phyloP scores from a whole-genome alignment of 2,888 invertebrate genomes.

The Rutpela maculata region DNA sequence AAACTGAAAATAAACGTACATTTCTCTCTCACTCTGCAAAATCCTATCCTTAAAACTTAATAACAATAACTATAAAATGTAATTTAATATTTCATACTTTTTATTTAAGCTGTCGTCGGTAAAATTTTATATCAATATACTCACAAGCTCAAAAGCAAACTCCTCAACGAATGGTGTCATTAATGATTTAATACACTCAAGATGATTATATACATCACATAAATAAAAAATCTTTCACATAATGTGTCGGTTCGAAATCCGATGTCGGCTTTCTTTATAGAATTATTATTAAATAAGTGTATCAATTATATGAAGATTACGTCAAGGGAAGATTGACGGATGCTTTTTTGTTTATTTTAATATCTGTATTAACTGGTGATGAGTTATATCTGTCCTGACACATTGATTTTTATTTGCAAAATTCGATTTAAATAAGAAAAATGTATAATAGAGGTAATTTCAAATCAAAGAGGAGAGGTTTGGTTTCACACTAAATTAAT shows the following conservation, averaged over 20 bases:
- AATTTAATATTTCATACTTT: conserved; percentile 1
- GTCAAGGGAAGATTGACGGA: neutral
- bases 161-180: neutral
- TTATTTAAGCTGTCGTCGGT: neutral
- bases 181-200: conserved; percentile 7
- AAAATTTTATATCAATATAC: conserved; percentile 5
- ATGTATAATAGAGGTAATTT: too few relatives aligned
- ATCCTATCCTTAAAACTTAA: too few relatives aligned
- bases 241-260: neutral
- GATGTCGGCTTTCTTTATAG: neutral
- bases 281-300: conserved; percentile 5
- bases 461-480: too few relatives aligned
- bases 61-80: neutral
- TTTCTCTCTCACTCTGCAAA: too few relatives aligned
- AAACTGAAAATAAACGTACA: too few relatives aligned
- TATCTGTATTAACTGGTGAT: too few relatives aligned
- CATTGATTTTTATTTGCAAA: too few relatives aligned
- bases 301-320: neutral
- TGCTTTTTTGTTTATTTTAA: conserved; percentile 7
- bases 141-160: neutral
- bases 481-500: too few relatives aligned
- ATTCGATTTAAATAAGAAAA: too few relatives aligned
- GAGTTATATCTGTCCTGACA: too few relatives aligned
- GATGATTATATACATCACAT: conserved; percentile 2
- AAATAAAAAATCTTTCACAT: conserved; percentile 2